A percentile compares a stretch with the other conserved stretches of the same genome.
Conservation (phyloP, 2,888 invertebrate species). For the Pilophorus perplexus region DNA sequence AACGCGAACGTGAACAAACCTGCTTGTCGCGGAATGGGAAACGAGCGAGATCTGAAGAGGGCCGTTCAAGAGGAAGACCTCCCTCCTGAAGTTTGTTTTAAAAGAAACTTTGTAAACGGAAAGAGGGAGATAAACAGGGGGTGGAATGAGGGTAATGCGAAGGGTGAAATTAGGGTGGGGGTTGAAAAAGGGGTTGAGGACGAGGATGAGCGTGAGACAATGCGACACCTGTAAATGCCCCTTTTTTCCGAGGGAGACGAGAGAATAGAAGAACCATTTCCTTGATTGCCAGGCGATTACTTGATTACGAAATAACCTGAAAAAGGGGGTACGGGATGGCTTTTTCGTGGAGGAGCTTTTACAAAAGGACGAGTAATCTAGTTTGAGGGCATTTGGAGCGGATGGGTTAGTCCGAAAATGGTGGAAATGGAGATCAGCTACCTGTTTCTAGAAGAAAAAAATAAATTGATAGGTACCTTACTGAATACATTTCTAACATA, state of each 20-base stretch:
- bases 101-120: not conserved
- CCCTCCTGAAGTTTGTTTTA: not conserved
- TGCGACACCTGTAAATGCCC: conserved; percentile 33
- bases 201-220: conserved; percentile 7
- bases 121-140: not conserved
- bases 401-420: no score
- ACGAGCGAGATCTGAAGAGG: no score
- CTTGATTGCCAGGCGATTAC: conserved; percentile 39
- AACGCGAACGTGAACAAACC: no score
- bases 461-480: not conserved
- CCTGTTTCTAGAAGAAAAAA: no score
- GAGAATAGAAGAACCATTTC: conserved; percentile 29
- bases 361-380: no score
- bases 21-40: no score
- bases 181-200: not conserved
- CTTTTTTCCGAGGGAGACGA: conserved; percentile 13
- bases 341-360: no score
- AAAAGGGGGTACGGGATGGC: not conserved
- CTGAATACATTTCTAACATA: not conserved
- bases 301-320: conserved; percentile 31
- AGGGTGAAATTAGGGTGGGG: no score
- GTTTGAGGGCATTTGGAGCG: no score
- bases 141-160: no score
- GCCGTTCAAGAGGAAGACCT: no score
- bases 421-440: no score